A percentile compares a stretch with the other conserved stretches of the same genome.
Conservation (phyloP, 2,888 invertebrate genomes). For the Pseudococcus jackbeardsleyi region DNA sequence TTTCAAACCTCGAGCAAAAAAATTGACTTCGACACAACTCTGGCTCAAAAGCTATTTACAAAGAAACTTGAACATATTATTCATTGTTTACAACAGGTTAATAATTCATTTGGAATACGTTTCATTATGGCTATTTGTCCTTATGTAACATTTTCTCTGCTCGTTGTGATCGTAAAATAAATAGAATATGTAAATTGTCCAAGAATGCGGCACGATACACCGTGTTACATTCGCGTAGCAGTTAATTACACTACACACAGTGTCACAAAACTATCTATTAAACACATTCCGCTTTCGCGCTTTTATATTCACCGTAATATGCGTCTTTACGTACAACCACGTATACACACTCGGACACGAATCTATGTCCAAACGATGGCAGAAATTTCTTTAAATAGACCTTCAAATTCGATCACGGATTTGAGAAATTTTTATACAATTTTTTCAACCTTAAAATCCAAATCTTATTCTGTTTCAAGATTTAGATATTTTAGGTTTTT, state of each 20-base stretch:
- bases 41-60: slow-evolving; percentile 2
- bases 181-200: slow-evolving; percentile 46
- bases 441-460: too few species aligned
- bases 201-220: background rate
- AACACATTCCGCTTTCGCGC: slow-evolving; percentile 8
- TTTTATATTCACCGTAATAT: background rate
- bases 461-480: too few species aligned
- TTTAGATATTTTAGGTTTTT: too few species aligned
- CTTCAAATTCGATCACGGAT: too few species aligned
- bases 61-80: slow-evolving; percentile 17
- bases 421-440: too few species aligned
- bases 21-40: background rate
- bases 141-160: slow-evolving; percentile 39
- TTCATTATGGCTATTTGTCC: slow-evolving; percentile 42
- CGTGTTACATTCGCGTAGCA: slow-evolving; percentile 25
- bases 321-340: background rate
- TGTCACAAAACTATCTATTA: slow-evolving; percentile 50
- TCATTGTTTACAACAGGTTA: slow-evolving; percentile 50
- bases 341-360: too few species aligned
- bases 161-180: slow-evolving; percentile 46
- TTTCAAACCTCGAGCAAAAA: too few species aligned
- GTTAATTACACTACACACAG: slow-evolving; percentile 41
- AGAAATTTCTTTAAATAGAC: too few species aligned
- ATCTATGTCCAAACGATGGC: too few species aligned
- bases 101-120: slow-evolving; percentile 33